These are phyloP conservation scores for Setipinna tenuifilis DNA, from an alignment of 2,797 vertebrate genomes.

Conservation along the genomic window DNA sequence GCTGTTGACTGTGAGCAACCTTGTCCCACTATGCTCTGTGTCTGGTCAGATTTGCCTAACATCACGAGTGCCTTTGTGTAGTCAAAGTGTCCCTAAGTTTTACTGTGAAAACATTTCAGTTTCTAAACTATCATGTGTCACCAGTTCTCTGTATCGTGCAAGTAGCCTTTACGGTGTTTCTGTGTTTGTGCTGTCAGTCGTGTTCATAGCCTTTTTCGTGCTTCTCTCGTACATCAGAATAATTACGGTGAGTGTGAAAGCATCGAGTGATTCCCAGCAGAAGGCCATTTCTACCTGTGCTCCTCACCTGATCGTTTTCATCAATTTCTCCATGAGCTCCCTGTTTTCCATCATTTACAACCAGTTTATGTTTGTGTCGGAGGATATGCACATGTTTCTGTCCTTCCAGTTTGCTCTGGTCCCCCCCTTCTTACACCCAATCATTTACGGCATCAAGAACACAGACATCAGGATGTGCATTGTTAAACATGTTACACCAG, in stretches of 20 bases:
- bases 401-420: background rate
- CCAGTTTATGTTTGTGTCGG: background rate
- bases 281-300: slow-evolving; percentile 20
- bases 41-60: slow-evolving; percentile 8
- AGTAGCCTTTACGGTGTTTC: background rate
- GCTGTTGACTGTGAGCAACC: background rate
- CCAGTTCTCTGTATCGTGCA: background rate
- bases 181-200: background rate
- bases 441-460: slow-evolving; percentile 27
- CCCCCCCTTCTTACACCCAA: background rate
- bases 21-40: slow-evolving; percentile 2
- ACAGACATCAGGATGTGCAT: background rate
- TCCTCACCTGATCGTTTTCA: slow-evolving; percentile 13
- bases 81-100: background rate
- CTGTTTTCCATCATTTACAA: background rate
- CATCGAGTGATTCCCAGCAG: background rate
- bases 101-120: slow-evolving; percentile 19
- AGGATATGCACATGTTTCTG: background rate
- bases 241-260: background rate
- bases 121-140: background rate
- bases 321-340: background rate
- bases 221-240: slow-evolving; percentile 9
- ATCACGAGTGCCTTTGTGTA: background rate
- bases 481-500: background rate
- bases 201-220: background rate